Percentiles rank a stretch among this genome's conserved stretches.
Evolutionary conservation across 2,113 vertebrate genomes (phyloP).

Genomic region (Erythrolamprus reginae): DNA sequence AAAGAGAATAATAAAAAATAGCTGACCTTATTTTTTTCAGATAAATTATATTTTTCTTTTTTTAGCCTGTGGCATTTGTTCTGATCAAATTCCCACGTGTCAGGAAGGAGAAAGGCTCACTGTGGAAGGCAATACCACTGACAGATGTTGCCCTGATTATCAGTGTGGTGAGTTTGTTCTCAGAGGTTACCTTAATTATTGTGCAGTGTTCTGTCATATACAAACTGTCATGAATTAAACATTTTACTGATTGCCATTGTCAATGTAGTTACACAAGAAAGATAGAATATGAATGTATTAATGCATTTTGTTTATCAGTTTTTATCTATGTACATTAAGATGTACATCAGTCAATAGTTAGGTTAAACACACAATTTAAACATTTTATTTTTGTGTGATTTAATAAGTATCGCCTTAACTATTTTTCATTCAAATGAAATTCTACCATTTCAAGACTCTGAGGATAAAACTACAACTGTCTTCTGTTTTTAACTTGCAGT

Average conservation of each 20-base stretch:
- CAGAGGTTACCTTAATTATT: not conserved
- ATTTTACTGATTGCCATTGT: not conserved
- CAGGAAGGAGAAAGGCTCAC: constrained; percentile 83
- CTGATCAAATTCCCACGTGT: constrained; percentile 74
- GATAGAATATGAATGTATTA: not conserved
- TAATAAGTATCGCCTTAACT: not conserved
- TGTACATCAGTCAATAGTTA: not conserved
- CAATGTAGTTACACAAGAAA: not conserved
- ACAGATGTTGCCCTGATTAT: constrained; percentile 87
- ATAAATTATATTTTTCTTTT: constrained; percentile 21
- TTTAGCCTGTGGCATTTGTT: constrained; percentile 81
- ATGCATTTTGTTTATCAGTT: not conserved
- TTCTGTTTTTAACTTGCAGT: constrained; percentile 59
- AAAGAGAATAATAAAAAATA: not conserved
- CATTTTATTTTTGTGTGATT: not conserved
- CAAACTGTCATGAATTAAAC: not conserved
- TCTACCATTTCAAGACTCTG: not conserved
- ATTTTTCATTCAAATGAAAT: not conserved
- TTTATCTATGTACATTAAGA: not conserved
- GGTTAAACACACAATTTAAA: not conserved
- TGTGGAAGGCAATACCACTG: constrained; percentile 79
- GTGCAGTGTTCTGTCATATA: not conserved
- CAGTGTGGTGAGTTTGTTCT: constrained; percentile 79
- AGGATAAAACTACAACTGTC: not conserved
- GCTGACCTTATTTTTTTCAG: not conserved